Evolutionary conservation across 1,140 invertebrate species (phyloP).

Genomic region (Dendrolimus punctatus): DNA sequence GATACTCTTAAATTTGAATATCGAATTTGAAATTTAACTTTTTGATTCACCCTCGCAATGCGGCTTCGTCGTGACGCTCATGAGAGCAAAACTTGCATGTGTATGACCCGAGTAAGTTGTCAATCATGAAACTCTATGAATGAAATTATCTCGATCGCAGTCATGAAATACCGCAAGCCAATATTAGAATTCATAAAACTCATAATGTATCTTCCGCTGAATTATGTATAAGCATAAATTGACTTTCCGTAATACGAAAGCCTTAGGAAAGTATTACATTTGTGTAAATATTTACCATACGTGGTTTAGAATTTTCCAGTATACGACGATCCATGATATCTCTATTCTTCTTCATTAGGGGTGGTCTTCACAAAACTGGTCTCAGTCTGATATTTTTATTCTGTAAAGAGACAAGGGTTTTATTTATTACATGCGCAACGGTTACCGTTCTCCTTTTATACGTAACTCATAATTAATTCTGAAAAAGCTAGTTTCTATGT

Average conservation of each 20-base stretch:
- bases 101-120: no score
- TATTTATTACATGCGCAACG: conserved; percentile 16
- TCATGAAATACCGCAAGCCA: conserved; percentile 9
- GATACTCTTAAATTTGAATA: no score
- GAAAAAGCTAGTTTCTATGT: no score
- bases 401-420: conserved; percentile 9
- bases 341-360: neutral
- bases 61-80: no score
- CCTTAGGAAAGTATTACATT: conserved; percentile 23
- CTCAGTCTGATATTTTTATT: conserved; percentile 15
- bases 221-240: conserved; percentile 27
- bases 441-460: conserved; percentile 9
- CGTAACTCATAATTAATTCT: neutral
- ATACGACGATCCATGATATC: neutral
- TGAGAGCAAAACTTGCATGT: no score
- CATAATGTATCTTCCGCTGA: conserved; percentile 10
- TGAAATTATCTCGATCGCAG: neutral
- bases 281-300: conserved; percentile 30
- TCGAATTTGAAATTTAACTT: no score
- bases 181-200: conserved; percentile 11
- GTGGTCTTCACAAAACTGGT: neutral
- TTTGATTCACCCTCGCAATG: no score
- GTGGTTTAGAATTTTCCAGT: conserved; percentile 3
- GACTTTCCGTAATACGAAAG: conserved; percentile 26
- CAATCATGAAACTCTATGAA: no score